These are phyloP conservation scores for Cryptoprocta ferox DNA, from an alignment of 2,797 vertebrate genomes.

Conservation along the genomic window DNA sequence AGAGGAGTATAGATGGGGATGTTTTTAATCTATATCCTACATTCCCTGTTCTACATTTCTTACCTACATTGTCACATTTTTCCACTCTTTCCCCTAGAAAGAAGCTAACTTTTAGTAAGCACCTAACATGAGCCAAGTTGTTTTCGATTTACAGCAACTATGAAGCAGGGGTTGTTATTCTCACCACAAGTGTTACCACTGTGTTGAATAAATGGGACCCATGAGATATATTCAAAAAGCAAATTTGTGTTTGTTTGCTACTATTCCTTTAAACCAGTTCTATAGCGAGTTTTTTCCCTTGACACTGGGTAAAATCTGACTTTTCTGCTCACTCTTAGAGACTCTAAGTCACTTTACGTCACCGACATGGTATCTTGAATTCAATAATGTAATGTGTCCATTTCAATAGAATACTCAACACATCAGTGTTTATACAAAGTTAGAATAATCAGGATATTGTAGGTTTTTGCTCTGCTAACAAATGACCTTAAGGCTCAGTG, in stretches of 20 bases:
- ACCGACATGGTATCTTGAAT: not conserved
- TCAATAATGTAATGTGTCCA: constrained; percentile 9
- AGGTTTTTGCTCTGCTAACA: not conserved
- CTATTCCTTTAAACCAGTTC: not conserved
- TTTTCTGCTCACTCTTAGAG: not conserved
- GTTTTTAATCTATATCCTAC: not conserved
- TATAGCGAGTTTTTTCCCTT: not conserved
- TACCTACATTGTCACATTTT: not conserved
- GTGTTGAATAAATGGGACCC: constrained; percentile 23
- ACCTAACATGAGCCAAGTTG: constrained; percentile 34
- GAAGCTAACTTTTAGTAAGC: constrained; percentile 50
- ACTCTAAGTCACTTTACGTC: not conserved
- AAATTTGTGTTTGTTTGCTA: not conserved
- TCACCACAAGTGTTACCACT: not conserved
- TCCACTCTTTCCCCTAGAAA: not conserved
- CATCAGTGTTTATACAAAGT: constrained; percentile 25
- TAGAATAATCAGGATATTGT: not conserved
- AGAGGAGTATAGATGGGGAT: not conserved
- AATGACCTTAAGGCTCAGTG: not conserved
- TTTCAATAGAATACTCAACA: not conserved
- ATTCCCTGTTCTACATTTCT: not conserved
- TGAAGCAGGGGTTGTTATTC: constrained; percentile 31
- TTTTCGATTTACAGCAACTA: constrained; percentile 28
- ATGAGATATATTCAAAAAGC: not conserved
- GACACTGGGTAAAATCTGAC: not conserved